Evolutionary conservation across 2,888 invertebrate species (phyloP).

Genomic region (Phyto melanocephala): DNA sequence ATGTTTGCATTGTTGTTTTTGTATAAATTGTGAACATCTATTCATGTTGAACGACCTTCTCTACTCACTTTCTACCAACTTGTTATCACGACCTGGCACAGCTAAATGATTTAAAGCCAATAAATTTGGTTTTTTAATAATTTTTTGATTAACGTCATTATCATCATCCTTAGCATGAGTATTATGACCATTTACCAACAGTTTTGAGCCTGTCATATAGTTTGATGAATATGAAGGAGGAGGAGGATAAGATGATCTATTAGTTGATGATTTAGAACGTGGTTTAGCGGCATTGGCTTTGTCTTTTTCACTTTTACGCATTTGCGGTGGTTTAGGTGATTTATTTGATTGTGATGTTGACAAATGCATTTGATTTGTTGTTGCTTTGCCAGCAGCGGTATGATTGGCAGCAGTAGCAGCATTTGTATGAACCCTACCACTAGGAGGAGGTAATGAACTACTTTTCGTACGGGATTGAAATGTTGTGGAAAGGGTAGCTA

Average conservation of each 20-base stretch:
- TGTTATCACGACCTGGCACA: constrained; percentile 78
- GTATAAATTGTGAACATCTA: constrained; percentile 55
- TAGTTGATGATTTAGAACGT: constrained; percentile 62
- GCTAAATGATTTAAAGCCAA: constrained; percentile 73
- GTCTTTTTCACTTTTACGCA: constrained; percentile 77
- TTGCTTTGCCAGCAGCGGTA: constrained; percentile 65
- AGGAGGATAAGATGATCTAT: constrained; percentile 42
- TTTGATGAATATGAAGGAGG: constrained; percentile 39
- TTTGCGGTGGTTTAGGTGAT: constrained; percentile 72
- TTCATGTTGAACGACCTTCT: constrained; percentile 66
- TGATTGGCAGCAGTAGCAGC: constrained; percentile 67
- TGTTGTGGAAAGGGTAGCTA: constrained; percentile 88
- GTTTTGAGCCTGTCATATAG: constrained; percentile 52
- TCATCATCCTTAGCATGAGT: constrained; percentile 62
- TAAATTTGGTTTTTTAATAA: constrained; percentile 58
- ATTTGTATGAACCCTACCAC: constrained; percentile 75
- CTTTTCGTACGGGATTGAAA: constrained; percentile 85
- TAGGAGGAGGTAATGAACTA: constrained; percentile 81
- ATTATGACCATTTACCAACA: constrained; percentile 56
- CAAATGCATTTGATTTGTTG: constrained; percentile 71
- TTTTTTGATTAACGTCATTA: constrained; percentile 66
- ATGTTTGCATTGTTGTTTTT: constrained; percentile 29
- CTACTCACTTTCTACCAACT: constrained; percentile 79
- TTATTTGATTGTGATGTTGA: constrained; percentile 70
- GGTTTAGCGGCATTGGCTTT: constrained; percentile 71